Percentiles rank a stretch among this genome's conserved stretches.
Evolutionary conservation across 1,140 invertebrate genomes (phyloP).

Genomic region (Trichonephila clavipes): DNA sequence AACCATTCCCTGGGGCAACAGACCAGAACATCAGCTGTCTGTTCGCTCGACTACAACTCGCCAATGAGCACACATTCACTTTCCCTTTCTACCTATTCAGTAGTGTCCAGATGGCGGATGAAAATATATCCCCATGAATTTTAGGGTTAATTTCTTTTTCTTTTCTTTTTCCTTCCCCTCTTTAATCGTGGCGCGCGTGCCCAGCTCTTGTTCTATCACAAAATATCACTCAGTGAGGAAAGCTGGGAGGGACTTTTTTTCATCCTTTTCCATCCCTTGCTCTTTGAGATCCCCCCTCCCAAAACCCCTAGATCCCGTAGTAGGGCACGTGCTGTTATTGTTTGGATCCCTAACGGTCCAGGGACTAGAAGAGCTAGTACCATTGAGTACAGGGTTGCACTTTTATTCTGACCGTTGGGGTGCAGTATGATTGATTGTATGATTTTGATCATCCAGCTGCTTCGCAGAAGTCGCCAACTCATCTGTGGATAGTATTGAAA

Average conservation of each 20-base stretch:
- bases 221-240: constrained; percentile 39
- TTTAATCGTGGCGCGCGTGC: constrained; percentile 44
- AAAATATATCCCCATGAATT: constrained; percentile 44
- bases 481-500: background rate
- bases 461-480: constrained; percentile 51
- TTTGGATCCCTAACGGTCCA: constrained; percentile 59
- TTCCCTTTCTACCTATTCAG: constrained; percentile 29
- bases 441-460: constrained; percentile 60
- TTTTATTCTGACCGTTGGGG: constrained; percentile 67
- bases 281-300: constrained; percentile 31
- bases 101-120: constrained; percentile 53
- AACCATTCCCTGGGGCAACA: background rate
- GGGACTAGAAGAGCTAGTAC: constrained; percentile 9
- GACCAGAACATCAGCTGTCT: constrained; percentile 52
- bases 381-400: constrained; percentile 68
- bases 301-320: background rate
- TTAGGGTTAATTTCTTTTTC: constrained; percentile 54
- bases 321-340: constrained; percentile 68
- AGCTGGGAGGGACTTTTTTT: background rate
- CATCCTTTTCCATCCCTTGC: constrained; percentile 21
- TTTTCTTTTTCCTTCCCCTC: constrained; percentile 6
- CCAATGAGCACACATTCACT: constrained; percentile 11
- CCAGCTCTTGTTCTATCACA: constrained; percentile 26
- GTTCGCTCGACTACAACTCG: background rate
- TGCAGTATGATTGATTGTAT: constrained; percentile 69